A percentile compares a stretch with the other conserved stretches of the same genome.
phyloP scores from a whole-genome alignment of 2,888 invertebrate genomes.

The Ctena decussata region DNA sequence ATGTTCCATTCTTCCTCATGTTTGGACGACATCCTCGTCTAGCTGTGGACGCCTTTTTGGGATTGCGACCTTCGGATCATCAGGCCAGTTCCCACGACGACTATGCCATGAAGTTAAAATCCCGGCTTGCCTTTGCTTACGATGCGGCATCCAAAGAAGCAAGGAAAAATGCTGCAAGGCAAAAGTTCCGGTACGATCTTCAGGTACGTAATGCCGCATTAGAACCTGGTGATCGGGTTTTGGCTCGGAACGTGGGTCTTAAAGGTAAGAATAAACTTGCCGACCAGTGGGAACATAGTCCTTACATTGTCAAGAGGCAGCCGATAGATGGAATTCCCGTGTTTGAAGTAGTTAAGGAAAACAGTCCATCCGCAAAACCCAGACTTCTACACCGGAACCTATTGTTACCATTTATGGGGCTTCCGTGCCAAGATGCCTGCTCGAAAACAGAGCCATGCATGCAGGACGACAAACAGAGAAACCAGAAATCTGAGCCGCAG shows the following conservation, averaged over 20 bases:
- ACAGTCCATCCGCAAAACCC: too few relatives aligned
- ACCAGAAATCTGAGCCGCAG: too few relatives aligned
- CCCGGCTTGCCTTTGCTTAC: background rate
- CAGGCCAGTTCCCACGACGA: background rate
- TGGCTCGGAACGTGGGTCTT: background rate
- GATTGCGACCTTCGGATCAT: background rate
- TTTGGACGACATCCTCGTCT: background rate
- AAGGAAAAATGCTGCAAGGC: background rate
- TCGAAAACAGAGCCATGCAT: too few relatives aligned
- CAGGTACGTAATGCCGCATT: background rate
- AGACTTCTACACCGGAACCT: background rate
- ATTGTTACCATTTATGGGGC: background rate
- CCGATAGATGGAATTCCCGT: background rate
- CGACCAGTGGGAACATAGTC: background rate
- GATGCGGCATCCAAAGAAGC: background rate
- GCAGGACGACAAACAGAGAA: too few relatives aligned
- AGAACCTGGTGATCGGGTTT: background rate
- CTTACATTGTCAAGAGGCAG: background rate
- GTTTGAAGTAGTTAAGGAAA: background rate
- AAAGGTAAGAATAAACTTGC: background rate
- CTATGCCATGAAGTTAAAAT: background rate
- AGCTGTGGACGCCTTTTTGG: slow-evolving; percentile 5
- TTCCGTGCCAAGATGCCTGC: too few relatives aligned
- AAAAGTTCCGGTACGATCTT: background rate
- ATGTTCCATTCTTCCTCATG: background rate